These are phyloP conservation scores for Threskiornis aethiopicus DNA, from an alignment of 2,797 vertebrate species.

Conservation along the genomic window DNA sequence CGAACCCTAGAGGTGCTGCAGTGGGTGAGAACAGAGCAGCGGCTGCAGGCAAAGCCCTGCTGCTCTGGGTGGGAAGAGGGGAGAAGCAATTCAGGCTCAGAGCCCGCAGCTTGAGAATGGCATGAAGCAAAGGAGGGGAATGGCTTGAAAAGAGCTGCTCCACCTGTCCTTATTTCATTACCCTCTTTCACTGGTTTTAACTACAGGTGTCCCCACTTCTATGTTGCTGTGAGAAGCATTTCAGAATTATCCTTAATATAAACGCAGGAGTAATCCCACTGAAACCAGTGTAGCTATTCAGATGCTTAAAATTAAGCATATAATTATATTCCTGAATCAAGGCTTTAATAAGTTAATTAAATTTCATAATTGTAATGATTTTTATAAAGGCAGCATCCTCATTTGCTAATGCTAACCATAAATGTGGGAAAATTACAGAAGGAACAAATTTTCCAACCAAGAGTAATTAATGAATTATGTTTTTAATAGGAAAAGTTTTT, in stretches of 20 bases:
- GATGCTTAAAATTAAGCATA: neutral
- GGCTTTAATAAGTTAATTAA: neutral
- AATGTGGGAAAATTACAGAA: neutral
- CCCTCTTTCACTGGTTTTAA: neutral
- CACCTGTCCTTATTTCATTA: neutral
- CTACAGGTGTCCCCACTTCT: neutral
- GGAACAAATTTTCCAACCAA: neutral
- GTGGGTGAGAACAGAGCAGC: rapidly evolving
- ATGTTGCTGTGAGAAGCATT: neutral
- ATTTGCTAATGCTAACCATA: neutral
- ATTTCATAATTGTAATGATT: neutral
- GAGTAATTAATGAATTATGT: neutral
- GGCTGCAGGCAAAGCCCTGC: neutral
- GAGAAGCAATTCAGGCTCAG: neutral
- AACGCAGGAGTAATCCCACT: neutral
- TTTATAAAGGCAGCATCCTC: neutral
- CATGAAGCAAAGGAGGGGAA: neutral
- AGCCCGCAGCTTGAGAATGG: rapidly evolving
- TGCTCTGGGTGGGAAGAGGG: neutral
- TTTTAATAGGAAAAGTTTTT: neutral
- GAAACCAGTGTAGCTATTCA: neutral
- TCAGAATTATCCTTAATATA: neutral
- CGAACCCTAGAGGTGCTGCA: neutral
- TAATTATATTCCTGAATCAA: neutral
- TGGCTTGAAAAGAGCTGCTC: neutral